A percentile compares a stretch with the other conserved stretches of the same genome.
Conservation (phyloP, 2,113 vertebrate genomes). For the Bos taurus region ARS-UCD2.0 NC_037328.1:141384001-141384500, state of each 20-base stretch:
- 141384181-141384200: background rate
- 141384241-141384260: background rate
- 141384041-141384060: background rate
- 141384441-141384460: accelerated
- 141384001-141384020: background rate
- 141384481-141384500: too few relatives aligned
- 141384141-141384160: background rate
- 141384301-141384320: background rate
- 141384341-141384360: background rate
- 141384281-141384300: background rate
- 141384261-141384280: background rate
- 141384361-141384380: conserved; percentile 54
- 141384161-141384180: background rate
- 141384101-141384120: background rate
- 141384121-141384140: background rate
- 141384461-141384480: accelerated
- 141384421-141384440: background rate
- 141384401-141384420: background rate
- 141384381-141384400: conserved; percentile 19
- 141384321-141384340: conserved; percentile 6
- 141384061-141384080: background rate
- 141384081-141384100: background rate
- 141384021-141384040: background rate
- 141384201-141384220: background rate
- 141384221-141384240: background rate